Base-by-base conservation (phyloP, 2,888 invertebrate genomes). In the Nectonema munidae region DNA sequence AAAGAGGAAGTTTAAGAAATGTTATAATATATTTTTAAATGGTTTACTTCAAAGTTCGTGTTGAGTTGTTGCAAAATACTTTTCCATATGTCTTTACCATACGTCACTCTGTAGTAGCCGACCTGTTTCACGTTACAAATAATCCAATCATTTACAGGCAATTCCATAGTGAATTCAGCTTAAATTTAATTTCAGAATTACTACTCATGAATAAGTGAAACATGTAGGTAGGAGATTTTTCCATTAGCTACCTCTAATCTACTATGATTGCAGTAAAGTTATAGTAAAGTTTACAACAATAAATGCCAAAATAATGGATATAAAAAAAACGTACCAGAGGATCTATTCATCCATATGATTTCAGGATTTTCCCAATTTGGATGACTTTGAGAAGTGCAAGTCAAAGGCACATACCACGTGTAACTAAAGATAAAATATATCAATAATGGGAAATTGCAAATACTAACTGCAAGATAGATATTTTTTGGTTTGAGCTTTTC, bases 381-480 rank as follows among this genome's bases (percentile, higher is more conserved):
- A 9, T 6, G 11, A 19, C 5, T 65, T 38, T 68, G 68, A 3
- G 69, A 68, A 42, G 66, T 65, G 52, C 68, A 74, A 3, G 68
- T 71, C 17, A 34, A 34, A n/a, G 35, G 35, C 9, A 34, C 15
- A 14, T 34, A 34, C 35, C 35, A 34, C 9, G 35, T 34, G 50
- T 48, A 48, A 11, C 44, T 34, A 30, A 14, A 30, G 15, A 30
- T 11, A 14, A 11, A 16, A 30, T 11, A 11, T 6, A 30, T 30
- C n/a, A n/a, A n/a, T n/a, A n/a, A n/a, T n/a, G n/a, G n/a, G n/a
- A n/a, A n/a, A n/a, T n/a, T n/a, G n/a, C n/a, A n/a, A n/a, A n/a
- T n/a, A n/a, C n/a, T n/a, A n/a, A n/a, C n/a, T n/a, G n/a, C n/a
- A n/a, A n/a, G n/a, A n/a, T n/a, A n/a, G n/a, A n/a, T n/a, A n/a